These are phyloP conservation scores for Cyclargus thomasi DNA, from an alignment of 1,140 invertebrate species.

Conservation along the genomic window DNA sequence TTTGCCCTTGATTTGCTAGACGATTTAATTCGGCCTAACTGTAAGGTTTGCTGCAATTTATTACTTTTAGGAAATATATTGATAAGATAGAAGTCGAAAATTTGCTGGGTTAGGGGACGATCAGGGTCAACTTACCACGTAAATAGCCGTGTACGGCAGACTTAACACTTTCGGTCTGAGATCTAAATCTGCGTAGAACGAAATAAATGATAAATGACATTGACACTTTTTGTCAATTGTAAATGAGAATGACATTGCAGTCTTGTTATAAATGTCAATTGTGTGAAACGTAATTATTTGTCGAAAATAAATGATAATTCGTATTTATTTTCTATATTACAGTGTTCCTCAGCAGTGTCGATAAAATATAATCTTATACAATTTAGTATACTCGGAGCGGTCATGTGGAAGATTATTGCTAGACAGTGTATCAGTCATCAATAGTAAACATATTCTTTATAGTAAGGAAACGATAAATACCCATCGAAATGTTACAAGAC, in stretches of 20 bases:
- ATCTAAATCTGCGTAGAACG: background rate
- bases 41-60: no score
- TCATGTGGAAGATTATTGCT: slow-evolving; percentile 26
- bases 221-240: slow-evolving; percentile 18
- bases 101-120: no score
- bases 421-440: slow-evolving; percentile 16
- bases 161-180: no score
- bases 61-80: no score
- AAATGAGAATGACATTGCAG: slow-evolving; percentile 8
- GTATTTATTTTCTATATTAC: slow-evolving; percentile 32
- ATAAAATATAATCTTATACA: background rate
- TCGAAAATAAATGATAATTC: slow-evolving; percentile 22
- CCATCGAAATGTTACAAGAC: slow-evolving; percentile 55
- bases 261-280: slow-evolving; percentile 10
- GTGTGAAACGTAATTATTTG: slow-evolving; percentile 30
- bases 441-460: slow-evolving; percentile 14
- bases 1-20: background rate
- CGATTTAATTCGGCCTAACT: no score
- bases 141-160: no score
- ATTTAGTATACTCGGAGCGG: slow-evolving; percentile 15
- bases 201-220: background rate
- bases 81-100: no score
- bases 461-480: slow-evolving; percentile 16
- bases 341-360: background rate
- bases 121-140: no score